Evolutionary conservation across 2,888 invertebrate species (phyloP), one percentile per base, ranked within the genome.

Genomic region (Alloscopus bannaensis): DNA sequence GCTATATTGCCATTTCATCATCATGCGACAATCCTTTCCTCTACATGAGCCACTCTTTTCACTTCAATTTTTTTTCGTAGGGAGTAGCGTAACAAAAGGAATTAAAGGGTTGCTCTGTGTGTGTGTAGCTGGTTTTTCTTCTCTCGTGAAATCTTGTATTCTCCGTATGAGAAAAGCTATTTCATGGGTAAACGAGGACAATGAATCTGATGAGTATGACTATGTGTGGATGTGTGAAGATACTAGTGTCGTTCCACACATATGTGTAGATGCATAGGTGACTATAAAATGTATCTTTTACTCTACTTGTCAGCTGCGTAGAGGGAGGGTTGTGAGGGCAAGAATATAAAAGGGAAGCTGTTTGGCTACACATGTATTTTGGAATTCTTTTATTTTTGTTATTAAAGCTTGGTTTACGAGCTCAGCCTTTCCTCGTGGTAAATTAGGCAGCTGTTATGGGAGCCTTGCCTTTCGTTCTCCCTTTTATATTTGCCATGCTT

Each of bases 381-480:
- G 55, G 62, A 76, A 76, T 76, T 76, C 76, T 76, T 76, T 76
- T 76, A 69, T 76, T 76, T 76, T 68, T 76, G 60, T 76, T 76
- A 76, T 76, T 76, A 76, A 76, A 69, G 69, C 69, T 47, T 76
- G 45, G 60, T 76, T 76, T 76, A 69, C 76, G 76, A 76, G 60
- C 68, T 55, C 50, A 68, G 68, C 20, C 68, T 52, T 66, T 76
- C 55, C 76, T 76, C 68, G 76, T 76, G 76, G 76, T 76, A 69
- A 76, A 76, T 76, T 76, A 76, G 76, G 76, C 76, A 76, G 68
- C 76, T 69, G 76, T 76, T 76, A 69, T 76, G 40, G 31, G 62
- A 76, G 40, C 29, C 55, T 28, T 59, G 26, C 31, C 36, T 59
- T 42, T 65, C 52, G 55, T 40, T 68, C 66, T 31, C 36, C 40